Evolutionary conservation across 2,797 vertebrate genomes (phyloP).

Genomic region (Enteromius argenteus): DNA sequence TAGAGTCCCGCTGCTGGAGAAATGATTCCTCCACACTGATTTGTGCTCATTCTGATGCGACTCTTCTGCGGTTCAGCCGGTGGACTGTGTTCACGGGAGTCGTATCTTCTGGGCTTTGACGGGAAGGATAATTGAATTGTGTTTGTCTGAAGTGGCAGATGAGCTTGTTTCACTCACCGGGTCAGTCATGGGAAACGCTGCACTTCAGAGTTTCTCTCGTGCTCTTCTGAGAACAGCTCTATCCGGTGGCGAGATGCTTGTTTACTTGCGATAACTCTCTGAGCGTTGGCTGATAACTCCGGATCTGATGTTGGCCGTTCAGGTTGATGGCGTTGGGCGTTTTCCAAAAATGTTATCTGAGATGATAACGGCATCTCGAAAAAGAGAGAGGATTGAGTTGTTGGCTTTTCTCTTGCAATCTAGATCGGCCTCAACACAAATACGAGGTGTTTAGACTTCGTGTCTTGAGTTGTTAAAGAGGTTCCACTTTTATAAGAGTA

Average conservation of each 20-base stretch:
- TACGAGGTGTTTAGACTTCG: neutral
- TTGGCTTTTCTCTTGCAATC: neutral
- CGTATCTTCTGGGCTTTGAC: slow-evolving; percentile 19
- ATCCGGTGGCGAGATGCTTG: neutral
- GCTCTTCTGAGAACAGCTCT: slow-evolving; percentile 1
- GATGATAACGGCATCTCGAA: neutral
- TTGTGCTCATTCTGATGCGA: neutral
- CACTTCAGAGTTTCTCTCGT: neutral
- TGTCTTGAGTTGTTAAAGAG: neutral
- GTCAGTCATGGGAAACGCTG: neutral
- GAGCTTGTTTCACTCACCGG: slow-evolving; percentile 10
- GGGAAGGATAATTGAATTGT: slow-evolving; percentile 24
- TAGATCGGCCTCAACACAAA: neutral
- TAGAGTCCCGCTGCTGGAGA: slow-evolving; percentile 18
- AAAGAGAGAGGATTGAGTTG: slow-evolving; percentile 28
- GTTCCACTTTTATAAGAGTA: neutral
- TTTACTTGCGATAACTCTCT: neutral
- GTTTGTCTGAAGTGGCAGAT: slow-evolving; percentile 42
- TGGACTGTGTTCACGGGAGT: neutral
- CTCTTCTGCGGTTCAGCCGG: neutral
- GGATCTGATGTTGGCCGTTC: slow-evolving; percentile 3
- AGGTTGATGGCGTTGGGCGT: neutral
- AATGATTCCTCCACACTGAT: slow-evolving; percentile 31
- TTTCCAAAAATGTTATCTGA: slow-evolving; percentile 20
- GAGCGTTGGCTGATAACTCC: neutral